phyloP scores from a whole-genome alignment of 2,797 vertebrate species.

The Enoplosus armatus region DNA sequence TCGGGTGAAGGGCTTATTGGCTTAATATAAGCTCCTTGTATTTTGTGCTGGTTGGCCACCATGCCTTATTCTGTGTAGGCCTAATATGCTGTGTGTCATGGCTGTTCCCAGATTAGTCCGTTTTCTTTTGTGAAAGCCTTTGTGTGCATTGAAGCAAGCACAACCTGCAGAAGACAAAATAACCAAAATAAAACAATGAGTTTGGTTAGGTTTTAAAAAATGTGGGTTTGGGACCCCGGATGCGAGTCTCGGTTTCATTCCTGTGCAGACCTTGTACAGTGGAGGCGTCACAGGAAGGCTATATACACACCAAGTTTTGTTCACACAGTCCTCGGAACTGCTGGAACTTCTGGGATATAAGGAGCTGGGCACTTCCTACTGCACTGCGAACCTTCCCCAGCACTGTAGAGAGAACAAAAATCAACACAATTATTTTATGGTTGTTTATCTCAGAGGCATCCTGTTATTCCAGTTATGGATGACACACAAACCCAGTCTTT shows the following conservation, averaged over 20 bases:
- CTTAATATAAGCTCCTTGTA: slow-evolving; percentile 67
- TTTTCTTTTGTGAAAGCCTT: slow-evolving; percentile 35
- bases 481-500: not conserved
- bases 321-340: slow-evolving; percentile 98
- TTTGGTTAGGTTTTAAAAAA: not conserved
- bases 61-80: slow-evolving; percentile 27
- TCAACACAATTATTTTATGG: not conserved
- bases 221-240: not conserved
- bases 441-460: not conserved
- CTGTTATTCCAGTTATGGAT: not conserved
- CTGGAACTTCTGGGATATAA: slow-evolving; percentile 99
- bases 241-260: not conserved
- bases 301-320: slow-evolving; percentile 96
- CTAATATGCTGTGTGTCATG: slow-evolving; percentile 4
- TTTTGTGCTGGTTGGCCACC: slow-evolving; percentile 39
- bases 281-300: no score
- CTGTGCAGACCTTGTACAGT: not conserved
- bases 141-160: slow-evolving; percentile 1
- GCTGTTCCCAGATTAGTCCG: slow-evolving; percentile 30
- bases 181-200: not conserved
- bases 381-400: slow-evolving; percentile 97
- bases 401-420: slow-evolving; percentile 80
- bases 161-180: not conserved
- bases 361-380: slow-evolving; percentile 96
- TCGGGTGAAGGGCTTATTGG: slow-evolving; percentile 55